Base-by-base conservation (phyloP, 2,113 vertebrate genomes). In the Eclectus roratus region DNA sequence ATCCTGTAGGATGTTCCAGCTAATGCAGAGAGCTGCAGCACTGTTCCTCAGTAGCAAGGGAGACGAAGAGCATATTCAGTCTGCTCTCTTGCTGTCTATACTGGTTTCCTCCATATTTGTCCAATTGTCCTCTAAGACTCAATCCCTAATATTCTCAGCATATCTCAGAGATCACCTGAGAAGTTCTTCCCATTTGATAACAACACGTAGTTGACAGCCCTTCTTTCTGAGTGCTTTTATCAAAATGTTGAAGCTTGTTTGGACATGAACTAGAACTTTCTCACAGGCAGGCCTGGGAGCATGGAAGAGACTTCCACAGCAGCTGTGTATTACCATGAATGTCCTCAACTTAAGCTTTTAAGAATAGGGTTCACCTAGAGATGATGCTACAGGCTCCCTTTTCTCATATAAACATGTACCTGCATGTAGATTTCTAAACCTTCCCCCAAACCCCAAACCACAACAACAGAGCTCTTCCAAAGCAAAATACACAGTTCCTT, bases 1-100 rank as follows among this genome's bases (percentile, higher is more conserved):
- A 91, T 85, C 56, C 91, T 80, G 74, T 80, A 80, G 90, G 92
- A 94, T 17, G 27, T 95, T 93, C 93, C 95, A 95, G 68, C 80
- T 84, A 86, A 66, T 41, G 49, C 60, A 76, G 69, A 94, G 80
- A 88, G 82, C 90, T 86, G 76, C 88, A 84, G 73, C 76, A 50
- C 79, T 70, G 29, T 35, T 91, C 55, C 82, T 95, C 68, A 47
- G 82, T 53, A 88, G 93, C 76, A 66, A 31, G 70, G n/a, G 80
- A 88, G n/a, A 88, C 74, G 49, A 69, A 43, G 33, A 82, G 39
- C 63, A 28, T 63, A 80, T 77, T 85, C 71, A 78, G 0, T 50
- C 60, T 28, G 31, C 63, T 84, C 50, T 88, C 60, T 73, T 77
- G 29, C 64, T 73, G 6, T 53, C 70, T 58, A 2, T 46, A 19